phyloP scores from a whole-genome alignment of 2,113 vertebrate species.

The Zosterops japonicus region DNA sequence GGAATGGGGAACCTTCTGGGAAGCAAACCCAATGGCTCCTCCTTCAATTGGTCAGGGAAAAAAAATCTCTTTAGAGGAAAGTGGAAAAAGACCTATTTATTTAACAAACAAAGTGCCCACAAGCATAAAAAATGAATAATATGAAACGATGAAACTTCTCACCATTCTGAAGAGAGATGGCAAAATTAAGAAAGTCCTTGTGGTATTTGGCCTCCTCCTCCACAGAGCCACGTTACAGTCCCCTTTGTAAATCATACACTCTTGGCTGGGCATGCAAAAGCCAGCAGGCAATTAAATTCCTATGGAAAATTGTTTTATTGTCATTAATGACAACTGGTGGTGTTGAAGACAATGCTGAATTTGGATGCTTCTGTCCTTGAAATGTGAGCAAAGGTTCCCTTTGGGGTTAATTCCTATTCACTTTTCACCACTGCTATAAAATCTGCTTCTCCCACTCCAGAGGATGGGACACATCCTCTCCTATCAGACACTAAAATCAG shows the following conservation, averaged over 20 bases:
- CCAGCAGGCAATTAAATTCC: not conserved
- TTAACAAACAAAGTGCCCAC: not conserved
- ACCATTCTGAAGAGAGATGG: not conserved
- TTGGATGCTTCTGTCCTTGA: not conserved
- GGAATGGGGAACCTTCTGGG: not conserved
- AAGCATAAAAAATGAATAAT: not conserved
- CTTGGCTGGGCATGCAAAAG: not conserved
- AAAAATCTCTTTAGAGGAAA: not conserved
- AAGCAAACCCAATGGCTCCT: not conserved
- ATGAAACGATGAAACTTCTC: not conserved
- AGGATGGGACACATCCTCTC: not conserved
- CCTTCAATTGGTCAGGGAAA: not conserved
- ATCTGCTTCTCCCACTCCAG: not conserved
- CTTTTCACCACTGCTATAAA: not conserved
- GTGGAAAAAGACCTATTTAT: not conserved
- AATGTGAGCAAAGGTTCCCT: not conserved
- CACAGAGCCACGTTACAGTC: rapidly evolving
- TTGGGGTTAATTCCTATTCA: not conserved
- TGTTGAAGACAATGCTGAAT: not conserved
- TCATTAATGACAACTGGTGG: not conserved
- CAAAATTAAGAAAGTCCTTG: not conserved
- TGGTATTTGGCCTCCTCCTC: not conserved
- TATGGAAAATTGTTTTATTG: not conserved
- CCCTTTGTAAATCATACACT: too few species aligned
- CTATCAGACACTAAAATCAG: not conserved